phyloP scores from a whole-genome alignment of 2,888 invertebrate species.

The Mylabris sibirica region DNA sequence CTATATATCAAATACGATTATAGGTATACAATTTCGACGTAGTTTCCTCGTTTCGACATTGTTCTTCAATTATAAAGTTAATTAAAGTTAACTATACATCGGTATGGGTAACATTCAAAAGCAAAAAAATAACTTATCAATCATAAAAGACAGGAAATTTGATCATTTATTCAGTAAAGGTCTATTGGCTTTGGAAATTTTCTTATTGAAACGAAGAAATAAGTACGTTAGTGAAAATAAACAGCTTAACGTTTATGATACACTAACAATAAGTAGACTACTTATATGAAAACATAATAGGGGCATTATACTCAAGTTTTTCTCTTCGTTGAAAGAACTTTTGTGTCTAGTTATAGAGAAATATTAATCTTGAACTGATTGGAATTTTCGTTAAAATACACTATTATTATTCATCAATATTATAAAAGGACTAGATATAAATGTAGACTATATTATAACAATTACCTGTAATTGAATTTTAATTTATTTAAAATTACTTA shows the following conservation, averaged over 20 bases:
- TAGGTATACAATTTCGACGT: neutral
- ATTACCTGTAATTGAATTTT: conserved; percentile 8
- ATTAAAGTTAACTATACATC: neutral
- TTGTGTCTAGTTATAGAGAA: conserved; percentile 17
- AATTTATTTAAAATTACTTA: conserved; percentile 12
- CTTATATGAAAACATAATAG: conserved; percentile 25
- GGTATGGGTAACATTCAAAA: neutral
- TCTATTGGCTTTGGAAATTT: neutral
- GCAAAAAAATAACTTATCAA: neutral
- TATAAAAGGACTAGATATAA: neutral
- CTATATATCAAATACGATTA: neutral
- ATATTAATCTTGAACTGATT: conserved; percentile 10
- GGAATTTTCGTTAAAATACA: neutral
- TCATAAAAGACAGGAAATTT: conserved; percentile 4
- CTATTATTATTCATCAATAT: neutral
- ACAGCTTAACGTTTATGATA: conserved; percentile 19
- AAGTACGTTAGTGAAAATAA: neutral
- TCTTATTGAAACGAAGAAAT: neutral
- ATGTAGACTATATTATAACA: neutral
- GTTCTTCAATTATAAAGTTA: neutral
- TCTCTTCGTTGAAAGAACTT: neutral
- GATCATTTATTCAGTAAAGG: neutral
- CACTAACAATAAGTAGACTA: conserved; percentile 17
- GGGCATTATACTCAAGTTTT: conserved; percentile 25
- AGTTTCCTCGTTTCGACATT: neutral